These are phyloP conservation scores for Mesopsocus fuscifrons DNA, from an alignment of 2,888 invertebrate genomes.

Conservation along the genomic window DNA sequence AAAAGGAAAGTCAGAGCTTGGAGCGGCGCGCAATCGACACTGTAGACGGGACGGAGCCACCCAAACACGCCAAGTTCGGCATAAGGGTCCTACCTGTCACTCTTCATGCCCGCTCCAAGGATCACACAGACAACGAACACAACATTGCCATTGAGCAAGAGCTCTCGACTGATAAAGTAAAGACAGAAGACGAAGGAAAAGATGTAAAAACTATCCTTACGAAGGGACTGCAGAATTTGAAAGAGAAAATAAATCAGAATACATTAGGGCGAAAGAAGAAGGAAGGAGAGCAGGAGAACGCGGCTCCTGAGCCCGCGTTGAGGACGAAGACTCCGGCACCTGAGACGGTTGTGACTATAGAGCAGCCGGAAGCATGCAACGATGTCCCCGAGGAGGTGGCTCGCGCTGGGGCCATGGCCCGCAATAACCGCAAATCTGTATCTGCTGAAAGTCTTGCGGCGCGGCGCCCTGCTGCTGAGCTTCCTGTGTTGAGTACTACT, in stretches of 20 bases:
- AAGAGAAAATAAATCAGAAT: conserved; percentile 25
- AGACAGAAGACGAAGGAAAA: conserved; percentile 29
- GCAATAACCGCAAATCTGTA: conserved; percentile 41
- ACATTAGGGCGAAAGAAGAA: conserved; percentile 15
- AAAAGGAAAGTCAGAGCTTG: conserved; percentile 21
- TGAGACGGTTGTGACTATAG: not conserved
- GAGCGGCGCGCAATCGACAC: conserved; percentile 14
- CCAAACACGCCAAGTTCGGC: conserved; percentile 43
- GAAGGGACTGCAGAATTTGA: conserved; percentile 24
- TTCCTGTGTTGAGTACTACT: conserved; percentile 22
- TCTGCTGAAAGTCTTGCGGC: conserved; percentile 13
- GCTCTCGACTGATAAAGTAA: conserved; percentile 29
- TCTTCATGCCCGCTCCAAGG: conserved; percentile 7
- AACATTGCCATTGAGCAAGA: conserved; percentile 33
- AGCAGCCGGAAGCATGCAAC: conserved; percentile 22
- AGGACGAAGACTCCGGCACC: not conserved
- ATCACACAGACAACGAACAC: conserved; percentile 17
- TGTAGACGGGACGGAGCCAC: conserved; percentile 20
- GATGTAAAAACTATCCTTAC: conserved; percentile 20
- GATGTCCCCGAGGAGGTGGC: conserved; percentile 42
- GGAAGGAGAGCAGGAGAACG: conserved; percentile 9
- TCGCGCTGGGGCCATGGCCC: conserved; percentile 49
- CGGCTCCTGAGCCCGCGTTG: not conserved
- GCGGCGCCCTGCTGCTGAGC: not conserved
- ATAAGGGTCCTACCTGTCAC: conserved; percentile 37